Conservation (phyloP, 1,140 invertebrate genomes). For the Oscheius sp. region DNA sequence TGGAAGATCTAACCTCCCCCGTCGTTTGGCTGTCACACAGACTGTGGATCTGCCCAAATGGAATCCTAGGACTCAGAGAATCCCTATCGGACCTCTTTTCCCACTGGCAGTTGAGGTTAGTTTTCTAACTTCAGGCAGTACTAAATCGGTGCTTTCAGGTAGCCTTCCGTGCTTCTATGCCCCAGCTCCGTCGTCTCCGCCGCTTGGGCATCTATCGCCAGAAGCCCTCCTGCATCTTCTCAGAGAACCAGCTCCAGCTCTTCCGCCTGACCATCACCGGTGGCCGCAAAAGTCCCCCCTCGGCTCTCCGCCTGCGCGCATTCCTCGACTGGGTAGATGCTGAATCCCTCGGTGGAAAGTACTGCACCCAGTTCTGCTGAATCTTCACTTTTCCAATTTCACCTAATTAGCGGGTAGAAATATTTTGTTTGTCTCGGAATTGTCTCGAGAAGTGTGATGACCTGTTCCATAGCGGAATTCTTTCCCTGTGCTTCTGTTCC, state of each 20-base stretch:
- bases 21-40: conserved; percentile 8
- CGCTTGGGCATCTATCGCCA: conserved; percentile 18
- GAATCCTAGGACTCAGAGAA: conserved; percentile 21
- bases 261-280: conserved; percentile 16
- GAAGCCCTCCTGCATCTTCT: conserved; percentile 10
- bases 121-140: not conserved
- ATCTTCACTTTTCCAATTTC: not conserved
- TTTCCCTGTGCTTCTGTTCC: too few species aligned
- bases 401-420: not conserved
- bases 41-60: conserved; percentile 12
- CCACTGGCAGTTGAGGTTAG: conserved; percentile 23
- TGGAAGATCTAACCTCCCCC: too few species aligned
- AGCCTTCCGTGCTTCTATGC: conserved; percentile 20
- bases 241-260: conserved; percentile 14
- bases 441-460: too few species aligned
- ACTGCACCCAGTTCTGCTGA: conserved; percentile 1
- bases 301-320: conserved; percentile 11
- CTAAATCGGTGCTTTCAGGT: not conserved
- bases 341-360: conserved; percentile 4
- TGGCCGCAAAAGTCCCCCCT: not conserved
- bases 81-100: conserved; percentile 23
- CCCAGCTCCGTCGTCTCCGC: conserved; percentile 27
- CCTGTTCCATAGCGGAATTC: too few species aligned
- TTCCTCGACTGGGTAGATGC: conserved; percentile 20
- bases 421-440: not conserved